Conservation (phyloP, 2,113 vertebrate species). For the Struthidea cinerea region DNA sequence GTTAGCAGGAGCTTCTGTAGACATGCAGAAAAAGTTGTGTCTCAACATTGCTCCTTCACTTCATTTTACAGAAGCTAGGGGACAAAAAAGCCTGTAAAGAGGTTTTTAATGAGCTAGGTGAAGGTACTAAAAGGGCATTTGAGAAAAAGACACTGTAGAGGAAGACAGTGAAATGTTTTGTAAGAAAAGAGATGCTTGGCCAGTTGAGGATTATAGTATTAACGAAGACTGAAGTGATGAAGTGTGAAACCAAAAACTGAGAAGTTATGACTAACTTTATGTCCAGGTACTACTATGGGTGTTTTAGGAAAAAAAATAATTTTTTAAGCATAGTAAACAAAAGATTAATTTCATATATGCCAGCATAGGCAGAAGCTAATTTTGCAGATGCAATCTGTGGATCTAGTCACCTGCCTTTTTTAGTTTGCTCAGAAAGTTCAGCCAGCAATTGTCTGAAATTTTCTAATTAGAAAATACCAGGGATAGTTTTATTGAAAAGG, state of each 20-base stretch:
- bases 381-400: not conserved
- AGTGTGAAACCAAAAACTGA: not conserved
- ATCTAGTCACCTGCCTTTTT: not conserved
- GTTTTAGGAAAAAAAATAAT: not conserved
- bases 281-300: not conserved
- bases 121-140: not conserved
- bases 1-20: not conserved
- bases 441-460: not conserved
- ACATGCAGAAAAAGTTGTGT: not conserved
- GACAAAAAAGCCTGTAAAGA: not conserved
- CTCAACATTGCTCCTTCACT: not conserved
- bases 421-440: not conserved
- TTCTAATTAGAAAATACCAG: not conserved
- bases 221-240: not conserved
- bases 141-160: not conserved
- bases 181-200: not conserved
- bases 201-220: not conserved
- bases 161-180: not conserved
- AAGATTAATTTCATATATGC: not conserved
- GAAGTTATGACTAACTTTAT: not conserved
- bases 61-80: not conserved
- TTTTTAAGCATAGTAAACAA: not conserved
- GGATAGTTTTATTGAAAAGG: not conserved
- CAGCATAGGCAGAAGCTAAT: not conserved
- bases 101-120: not conserved